Evolutionary conservation across 2,888 invertebrate genomes (phyloP), one percentile per base, ranked within the genome.

Genomic region (Drosophila trichaetosa): DNA sequence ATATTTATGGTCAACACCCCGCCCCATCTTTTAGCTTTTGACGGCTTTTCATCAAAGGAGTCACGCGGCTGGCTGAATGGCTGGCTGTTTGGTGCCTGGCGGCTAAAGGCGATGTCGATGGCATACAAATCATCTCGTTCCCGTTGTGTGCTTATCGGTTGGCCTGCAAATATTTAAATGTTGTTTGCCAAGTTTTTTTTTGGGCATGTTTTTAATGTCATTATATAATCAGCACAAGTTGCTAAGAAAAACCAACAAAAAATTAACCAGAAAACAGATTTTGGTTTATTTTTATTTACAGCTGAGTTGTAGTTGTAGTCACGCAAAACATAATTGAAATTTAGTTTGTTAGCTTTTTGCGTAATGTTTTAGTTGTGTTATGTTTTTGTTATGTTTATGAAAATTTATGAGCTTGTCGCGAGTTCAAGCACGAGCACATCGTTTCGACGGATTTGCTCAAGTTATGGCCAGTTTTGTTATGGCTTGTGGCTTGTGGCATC

Each of bases 171-270:
- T 83, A 89, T 79, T 82, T 80, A 74, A 87, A 87, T 84, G 70
- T 82, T 81, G 67, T 65, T 73, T 73, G 78, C 46, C 62, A 59
- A 57, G 42, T 63, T 48, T n/a, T 64, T 64, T 76, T 73, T 76
- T 86, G 74, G 71, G 49, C 82, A 90, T 89, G 85, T 83, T 88
- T 88, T 89, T 86, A 75, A 76, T 90, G 87, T 78, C 90, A 87
- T 87, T 87, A 90, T 75, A 82, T 76, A 90, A 87, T 75, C 90
- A 90, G 89, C 90, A 82, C 89, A 89, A 87, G 86, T 90, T 87
- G 71, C 79, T 51, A 61, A 73, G 71, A 73, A 70, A 84, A 67
- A 52, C 27, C 63, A 71, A 68, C 33, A 51, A 56, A 27, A 56
- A 85, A 69, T 81, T 72, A 81, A 87, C 52, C 71, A 84, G 71